A percentile compares a stretch with the other conserved stretches of the same genome.
These are phyloP conservation scores for Stenodera caucasica DNA, from an alignment of 2,888 invertebrate species.

Conservation along the genomic window DNA sequence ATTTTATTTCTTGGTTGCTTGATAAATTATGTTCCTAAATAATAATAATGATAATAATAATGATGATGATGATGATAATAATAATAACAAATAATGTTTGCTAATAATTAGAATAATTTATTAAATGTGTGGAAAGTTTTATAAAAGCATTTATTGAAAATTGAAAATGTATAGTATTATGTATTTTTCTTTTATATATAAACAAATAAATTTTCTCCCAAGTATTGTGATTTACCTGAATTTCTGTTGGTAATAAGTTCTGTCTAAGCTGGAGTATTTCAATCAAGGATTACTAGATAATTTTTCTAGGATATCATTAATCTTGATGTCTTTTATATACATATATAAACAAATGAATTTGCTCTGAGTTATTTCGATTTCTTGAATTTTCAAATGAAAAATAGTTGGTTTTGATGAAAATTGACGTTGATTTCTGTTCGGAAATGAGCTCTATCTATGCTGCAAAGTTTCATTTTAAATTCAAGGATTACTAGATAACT, in stretches of 20 bases:
- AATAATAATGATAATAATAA: too few species aligned
- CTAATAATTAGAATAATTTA: conserved; percentile 10
- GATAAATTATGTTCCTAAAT: conserved; percentile 42
- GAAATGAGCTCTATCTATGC: neutral
- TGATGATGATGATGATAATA: too few species aligned
- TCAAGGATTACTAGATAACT: neutral
- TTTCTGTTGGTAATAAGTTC: neutral
- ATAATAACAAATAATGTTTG: conserved; percentile 12
- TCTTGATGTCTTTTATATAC: neutral
- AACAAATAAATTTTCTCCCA: conserved; percentile 13
- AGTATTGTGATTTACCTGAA: too few species aligned
- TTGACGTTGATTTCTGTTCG: too few species aligned
- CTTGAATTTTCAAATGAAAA: too few species aligned
- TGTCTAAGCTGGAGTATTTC: neutral
- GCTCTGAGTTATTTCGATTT: too few species aligned
- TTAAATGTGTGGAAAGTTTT: conserved; percentile 6
- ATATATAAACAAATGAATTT: too few species aligned
- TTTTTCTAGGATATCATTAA: neutral
- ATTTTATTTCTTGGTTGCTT: conserved; percentile 31
- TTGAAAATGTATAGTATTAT: neutral
- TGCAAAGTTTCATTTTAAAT: neutral
- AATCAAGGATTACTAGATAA: neutral
- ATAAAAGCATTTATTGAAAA: conserved; percentile 8
- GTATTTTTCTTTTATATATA: conserved; percentile 21
- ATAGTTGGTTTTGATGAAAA: too few species aligned